These are phyloP conservation scores for Harpagus bidentatus DNA, from an alignment of 2,113 vertebrate genomes.

Conservation along the genomic window DNA sequence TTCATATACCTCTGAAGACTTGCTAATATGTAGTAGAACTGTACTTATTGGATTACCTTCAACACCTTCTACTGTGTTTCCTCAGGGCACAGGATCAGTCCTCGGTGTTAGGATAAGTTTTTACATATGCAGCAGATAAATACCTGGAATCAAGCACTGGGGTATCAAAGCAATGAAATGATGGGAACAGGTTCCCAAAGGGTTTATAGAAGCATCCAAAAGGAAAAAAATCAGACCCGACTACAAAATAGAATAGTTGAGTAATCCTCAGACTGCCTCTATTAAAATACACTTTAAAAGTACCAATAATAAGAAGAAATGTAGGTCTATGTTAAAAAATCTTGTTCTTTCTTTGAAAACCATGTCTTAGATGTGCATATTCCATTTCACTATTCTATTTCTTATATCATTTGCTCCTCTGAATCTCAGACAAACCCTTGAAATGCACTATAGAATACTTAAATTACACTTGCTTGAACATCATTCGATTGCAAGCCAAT, in stretches of 20 bases:
- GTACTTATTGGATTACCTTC: no score
- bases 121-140: neutral
- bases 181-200: neutral
- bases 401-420: neutral
- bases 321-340: neutral
- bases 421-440: neutral
- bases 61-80: neutral
- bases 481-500: neutral
- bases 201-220: neutral
- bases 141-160: neutral
- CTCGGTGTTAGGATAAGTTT: neutral
- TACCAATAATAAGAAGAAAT: neutral
- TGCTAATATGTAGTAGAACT: neutral
- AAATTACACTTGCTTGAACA: neutral
- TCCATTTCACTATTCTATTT: neutral
- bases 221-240: neutral
- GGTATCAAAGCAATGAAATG: neutral
- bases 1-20: neutral
- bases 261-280: neutral
- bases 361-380: neutral
- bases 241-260: neutral
- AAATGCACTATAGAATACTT: neutral
- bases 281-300: neutral
- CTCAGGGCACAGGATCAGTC: neutral
- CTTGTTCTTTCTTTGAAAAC: neutral